Conservation (phyloP, 1,140 invertebrate species). For the Drosophila fuyamai region DNA sequence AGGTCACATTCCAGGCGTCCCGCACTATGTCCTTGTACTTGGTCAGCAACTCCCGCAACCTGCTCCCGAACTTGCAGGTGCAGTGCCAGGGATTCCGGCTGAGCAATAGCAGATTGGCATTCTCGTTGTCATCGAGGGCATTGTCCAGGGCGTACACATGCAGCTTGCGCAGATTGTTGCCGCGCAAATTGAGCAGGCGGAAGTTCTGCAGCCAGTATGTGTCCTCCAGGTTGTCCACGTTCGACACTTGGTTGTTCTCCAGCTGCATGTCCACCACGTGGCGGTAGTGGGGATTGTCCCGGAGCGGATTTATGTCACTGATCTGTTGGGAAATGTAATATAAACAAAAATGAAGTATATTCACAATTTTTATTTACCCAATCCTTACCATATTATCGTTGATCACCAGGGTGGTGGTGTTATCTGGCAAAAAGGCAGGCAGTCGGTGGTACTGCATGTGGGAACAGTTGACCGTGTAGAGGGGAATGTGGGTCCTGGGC, state of each 20-base stretch:
- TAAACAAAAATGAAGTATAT: too few relatives aligned
- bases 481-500: constrained; percentile 85
- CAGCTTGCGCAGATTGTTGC: constrained; percentile 90
- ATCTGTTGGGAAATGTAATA: constrained; percentile 85
- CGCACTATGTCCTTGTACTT: constrained; percentile 89
- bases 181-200: constrained; percentile 89
- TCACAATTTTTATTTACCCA: too few relatives aligned
- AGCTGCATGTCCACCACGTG: constrained; percentile 90
- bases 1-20: constrained; percentile 85
- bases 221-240: constrained; percentile 90
- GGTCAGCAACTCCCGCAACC: constrained; percentile 90
- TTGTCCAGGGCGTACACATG: constrained; percentile 92
- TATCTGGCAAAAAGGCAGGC: constrained; percentile 72
- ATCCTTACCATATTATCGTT: constrained; percentile 74
- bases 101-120: constrained; percentile 88
- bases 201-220: constrained; percentile 91
- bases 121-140: constrained; percentile 89
- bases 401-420: constrained; percentile 71
- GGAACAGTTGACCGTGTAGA: constrained; percentile 85
- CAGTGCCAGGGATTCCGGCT: constrained; percentile 93
- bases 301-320: constrained; percentile 87
- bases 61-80: constrained; percentile 91
- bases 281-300: constrained; percentile 88
- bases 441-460: constrained; percentile 59
- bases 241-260: constrained; percentile 90